Evolutionary conservation across 2,797 vertebrate genomes (phyloP), one percentile per base, ranked within the genome.

Genomic region (Rhinophrynus dorsalis): DNA sequence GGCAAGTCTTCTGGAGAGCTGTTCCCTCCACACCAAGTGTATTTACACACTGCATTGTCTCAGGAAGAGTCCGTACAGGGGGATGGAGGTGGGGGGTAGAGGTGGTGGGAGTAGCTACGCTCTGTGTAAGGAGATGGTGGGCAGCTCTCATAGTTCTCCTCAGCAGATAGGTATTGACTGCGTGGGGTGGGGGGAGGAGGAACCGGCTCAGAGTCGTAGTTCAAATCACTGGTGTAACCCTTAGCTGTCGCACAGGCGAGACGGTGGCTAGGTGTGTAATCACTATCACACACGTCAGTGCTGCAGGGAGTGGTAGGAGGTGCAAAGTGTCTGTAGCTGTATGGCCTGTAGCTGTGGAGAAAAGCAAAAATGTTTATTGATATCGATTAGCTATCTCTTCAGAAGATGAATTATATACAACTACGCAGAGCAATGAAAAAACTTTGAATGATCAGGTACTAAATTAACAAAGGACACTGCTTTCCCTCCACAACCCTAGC

Each of bases 141-240:
- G 84, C 96, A 99, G 88, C 96, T 98, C 74, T 99, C 97, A 1
- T 90, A 98, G 93, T 98, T 98, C 90, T 98, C 96, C 86, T 99
- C 97, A 0, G 96, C 95, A 0, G 96, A 98, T 82, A 99, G 87
- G 82, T 99, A 99, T 82, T 98, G 97, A 90, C 95, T 98, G 76
- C 95, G 93, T 0, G 96, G 96, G 0, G 96, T 97, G 0, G 97
- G 96, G 0, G 96, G 97, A 0, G 96, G 97, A 0, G 96, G 96
- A 77, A 96, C 94, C 2, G 96, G 96, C 85, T 98, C 96, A 0
- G 97, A 98, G 79, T 98, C 96, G 55, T 98, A 98, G 90, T 98
- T 97, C 80, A 97, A 88, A 86, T 98, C 96, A 74, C 96, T 97
- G 75, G 90, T 88, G 65, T 98, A 98, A 83, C 95, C 95, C 85